These are phyloP conservation scores for Pachyrhynchus sulphureomaculatus DNA, from an alignment of 1,140 invertebrate species.

Conservation along the genomic window DNA sequence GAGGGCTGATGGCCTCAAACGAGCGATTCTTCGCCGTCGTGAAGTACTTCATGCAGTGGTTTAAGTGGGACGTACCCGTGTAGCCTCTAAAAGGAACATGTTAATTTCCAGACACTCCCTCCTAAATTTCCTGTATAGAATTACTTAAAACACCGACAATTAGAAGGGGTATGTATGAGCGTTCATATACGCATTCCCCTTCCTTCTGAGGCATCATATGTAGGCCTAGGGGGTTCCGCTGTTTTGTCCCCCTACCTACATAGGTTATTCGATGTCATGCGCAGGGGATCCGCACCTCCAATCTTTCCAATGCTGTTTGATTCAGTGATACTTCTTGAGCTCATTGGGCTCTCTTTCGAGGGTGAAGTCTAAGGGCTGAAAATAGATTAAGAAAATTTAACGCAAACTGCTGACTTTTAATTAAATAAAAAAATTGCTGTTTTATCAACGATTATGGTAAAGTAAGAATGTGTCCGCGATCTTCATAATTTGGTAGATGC, in stretches of 20 bases:
- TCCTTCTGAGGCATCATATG: conserved; percentile 43
- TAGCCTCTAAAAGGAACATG: conserved; percentile 53
- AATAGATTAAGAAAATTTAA: no score
- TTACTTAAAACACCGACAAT: no score
- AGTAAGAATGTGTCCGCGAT: no score
- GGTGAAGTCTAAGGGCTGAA: conserved; percentile 76
- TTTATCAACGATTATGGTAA: no score
- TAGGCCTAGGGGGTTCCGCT: conserved; percentile 35
- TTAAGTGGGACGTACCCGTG: conserved; percentile 77
- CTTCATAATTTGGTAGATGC: no score
- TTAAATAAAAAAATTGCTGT: no score
- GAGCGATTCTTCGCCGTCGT: conserved; percentile 77
- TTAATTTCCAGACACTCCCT: no score
- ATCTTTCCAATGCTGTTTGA: conserved; percentile 56
- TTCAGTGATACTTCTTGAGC: conserved; percentile 64
- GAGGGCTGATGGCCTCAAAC: conserved; percentile 57
- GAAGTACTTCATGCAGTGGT: conserved; percentile 78
- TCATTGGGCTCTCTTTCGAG: conserved; percentile 68
- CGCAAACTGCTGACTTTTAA: no score
- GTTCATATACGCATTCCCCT: background rate
- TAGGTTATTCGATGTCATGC: conserved; percentile 42
- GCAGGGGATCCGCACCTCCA: conserved; percentile 48
- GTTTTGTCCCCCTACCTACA: conserved; percentile 48
- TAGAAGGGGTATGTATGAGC: background rate
- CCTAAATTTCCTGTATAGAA: no score